These are phyloP conservation scores for Chromis chromis DNA, from an alignment of 2,797 vertebrate genomes.

Conservation along the genomic window DNA sequence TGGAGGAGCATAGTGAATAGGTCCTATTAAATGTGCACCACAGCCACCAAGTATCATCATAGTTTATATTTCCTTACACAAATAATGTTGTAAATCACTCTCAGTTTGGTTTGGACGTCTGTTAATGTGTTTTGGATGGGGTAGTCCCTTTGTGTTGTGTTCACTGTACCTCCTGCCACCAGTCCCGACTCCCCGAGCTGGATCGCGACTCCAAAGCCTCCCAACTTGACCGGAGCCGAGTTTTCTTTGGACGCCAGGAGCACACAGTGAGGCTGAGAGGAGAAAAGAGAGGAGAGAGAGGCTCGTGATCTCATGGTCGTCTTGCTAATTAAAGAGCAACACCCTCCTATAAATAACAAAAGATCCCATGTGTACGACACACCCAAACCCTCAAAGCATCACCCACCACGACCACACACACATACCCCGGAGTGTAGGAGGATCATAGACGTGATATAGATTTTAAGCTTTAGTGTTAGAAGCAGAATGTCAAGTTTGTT, in stretches of 20 bases:
- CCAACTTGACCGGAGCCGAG: constrained; percentile 96
- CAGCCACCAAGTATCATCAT: too few species aligned
- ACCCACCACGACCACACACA: constrained; percentile 36
- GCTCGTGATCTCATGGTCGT: not conserved
- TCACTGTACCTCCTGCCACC: constrained; percentile 95
- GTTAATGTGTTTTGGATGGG: not conserved
- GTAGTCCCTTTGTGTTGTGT: not conserved
- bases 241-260: constrained; percentile 98
- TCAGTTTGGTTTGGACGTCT: not conserved
- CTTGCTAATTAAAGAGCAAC: constrained; percentile 61
- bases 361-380: constrained; percentile 31
- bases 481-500: not conserved
- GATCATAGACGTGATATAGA: not conserved
- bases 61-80: too few species aligned
- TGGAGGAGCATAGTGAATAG: too few species aligned
- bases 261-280: constrained; percentile 94
- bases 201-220: constrained; percentile 98
- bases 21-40: too few species aligned
- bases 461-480: too few species aligned
- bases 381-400: constrained; percentile 43
- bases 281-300: constrained; percentile 15
- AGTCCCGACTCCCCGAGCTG: constrained; percentile 97
- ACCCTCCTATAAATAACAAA: constrained; percentile 53
- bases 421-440: constrained; percentile 7
- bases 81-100: not conserved